Percentiles rank a stretch among this genome's conserved stretches.
phyloP scores from a whole-genome alignment of 2,113 vertebrate species.

The Phasianus colchicus region DNA sequence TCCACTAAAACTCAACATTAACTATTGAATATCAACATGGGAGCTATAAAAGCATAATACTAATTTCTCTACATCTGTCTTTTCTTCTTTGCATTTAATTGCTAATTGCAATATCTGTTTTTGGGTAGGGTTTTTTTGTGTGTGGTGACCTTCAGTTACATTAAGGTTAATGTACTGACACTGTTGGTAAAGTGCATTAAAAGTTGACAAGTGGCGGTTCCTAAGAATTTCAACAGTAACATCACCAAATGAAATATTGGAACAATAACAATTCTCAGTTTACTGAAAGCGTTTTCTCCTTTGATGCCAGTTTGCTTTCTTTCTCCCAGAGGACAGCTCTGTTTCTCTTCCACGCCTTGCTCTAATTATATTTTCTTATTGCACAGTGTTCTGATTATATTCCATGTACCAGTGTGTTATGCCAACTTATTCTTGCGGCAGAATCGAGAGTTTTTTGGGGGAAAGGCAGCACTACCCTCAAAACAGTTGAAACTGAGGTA shows the following conservation, averaged over 20 bases:
- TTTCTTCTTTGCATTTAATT: slow-evolving; percentile 20
- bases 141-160: neutral
- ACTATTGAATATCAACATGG: neutral
- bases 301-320: neutral
- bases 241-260: neutral
- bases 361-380: neutral
- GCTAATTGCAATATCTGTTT: neutral
- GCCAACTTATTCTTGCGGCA: neutral
- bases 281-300: neutral
- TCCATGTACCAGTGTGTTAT: neutral
- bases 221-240: neutral
- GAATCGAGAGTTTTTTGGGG: neutral
- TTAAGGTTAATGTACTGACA: neutral
- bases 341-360: neutral
- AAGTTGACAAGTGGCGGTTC: neutral
- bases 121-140: neutral
- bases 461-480: neutral
- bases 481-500: neutral
- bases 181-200: neutral
- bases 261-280: neutral
- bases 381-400: neutral
- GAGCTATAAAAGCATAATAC: neutral
- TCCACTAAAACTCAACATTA: slow-evolving; percentile 35
- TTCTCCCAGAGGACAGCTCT: neutral
- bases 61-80: slow-evolving; percentile 44